Evolutionary conservation across 2,888 invertebrate genomes (phyloP), one percentile per base, ranked within the genome.

Genomic region (Masnerella sp.): DNA sequence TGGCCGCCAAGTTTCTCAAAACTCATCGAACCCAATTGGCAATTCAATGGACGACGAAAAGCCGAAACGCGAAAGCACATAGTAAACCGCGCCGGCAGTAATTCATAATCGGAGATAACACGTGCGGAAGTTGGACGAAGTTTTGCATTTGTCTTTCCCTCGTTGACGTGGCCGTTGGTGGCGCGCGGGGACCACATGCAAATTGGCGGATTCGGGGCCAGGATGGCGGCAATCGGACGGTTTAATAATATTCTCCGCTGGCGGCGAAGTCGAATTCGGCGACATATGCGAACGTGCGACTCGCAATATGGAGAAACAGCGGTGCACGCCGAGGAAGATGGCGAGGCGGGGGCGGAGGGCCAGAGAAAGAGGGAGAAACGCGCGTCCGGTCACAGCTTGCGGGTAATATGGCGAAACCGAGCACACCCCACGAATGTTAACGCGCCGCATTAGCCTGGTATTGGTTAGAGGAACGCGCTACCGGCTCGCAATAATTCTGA

Each of bases 381-480:
- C 76, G 78, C 78, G 82, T 80, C 79, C 77, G 80, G 79, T 78
- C 84, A 85, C 85, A 85, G 85, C 84, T 85, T 85, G 85, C 82
- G 79, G 80, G 82, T 75, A 75, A 70, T 73, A 76, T 76, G 73
- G 82, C 81, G 81, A 83, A 74, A 74, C 76, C 78, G 78, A 79
- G 83, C 79, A 79, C 83, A 78, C 83, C 83, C 82, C 80, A 82
- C 84, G 87, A 87, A 87, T 87, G 87, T 87, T 87, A 87, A 87
- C 87, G 87, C 83, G 84, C 80, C 81, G 84, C 84, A 87, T 87
- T 87, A 87, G 84, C 82, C 80, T 79, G 74, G 71, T 76, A 75
- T 77, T 72, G 71, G 70, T 54, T 73, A 67, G 75, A 68, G 56
- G 34, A 49, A 49, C 68, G 52, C 65, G 34, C 67, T 64, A 76